Percentiles rank a stretch among this genome's conserved stretches.
These are phyloP conservation scores for Amiota mariae DNA, from an alignment of 2,888 invertebrate species.

Conservation along the genomic window DNA sequence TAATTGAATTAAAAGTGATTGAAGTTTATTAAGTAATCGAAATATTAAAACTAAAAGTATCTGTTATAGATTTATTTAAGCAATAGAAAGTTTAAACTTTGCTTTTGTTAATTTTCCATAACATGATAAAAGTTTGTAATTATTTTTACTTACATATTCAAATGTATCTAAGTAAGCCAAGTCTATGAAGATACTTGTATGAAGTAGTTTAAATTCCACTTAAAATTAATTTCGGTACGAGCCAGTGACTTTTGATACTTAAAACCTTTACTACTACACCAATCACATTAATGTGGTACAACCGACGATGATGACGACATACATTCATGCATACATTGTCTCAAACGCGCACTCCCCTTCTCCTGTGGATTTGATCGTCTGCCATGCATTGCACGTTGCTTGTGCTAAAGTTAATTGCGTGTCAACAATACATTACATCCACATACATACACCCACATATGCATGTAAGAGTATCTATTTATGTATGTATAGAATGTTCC, in stretches of 20 bases:
- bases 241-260: neutral
- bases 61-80: too few relatives aligned
- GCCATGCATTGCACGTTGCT: neutral
- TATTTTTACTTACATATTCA: too few relatives aligned
- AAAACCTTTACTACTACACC: neutral
- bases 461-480: neutral
- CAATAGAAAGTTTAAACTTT: too few relatives aligned
- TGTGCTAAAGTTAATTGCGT: slow-evolving; percentile 37
- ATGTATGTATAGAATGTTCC: neutral
- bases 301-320: too few relatives aligned
- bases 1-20: too few relatives aligned
- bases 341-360: neutral
- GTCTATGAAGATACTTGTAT: too few relatives aligned
- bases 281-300: neutral
- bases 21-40: too few relatives aligned
- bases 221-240: slow-evolving; percentile 3
- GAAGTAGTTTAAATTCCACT: neutral
- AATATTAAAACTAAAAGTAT: too few relatives aligned
- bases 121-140: too few relatives aligned
- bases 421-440: slow-evolving; percentile 39
- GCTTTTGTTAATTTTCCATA: too few relatives aligned
- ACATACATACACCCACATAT: neutral
- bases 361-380: neutral
- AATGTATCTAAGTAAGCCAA: too few relatives aligned
- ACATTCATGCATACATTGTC: too few relatives aligned